These are phyloP conservation scores for Nemurella pictetii DNA, from an alignment of 2,888 invertebrate genomes.

Conservation along the genomic window DNA sequence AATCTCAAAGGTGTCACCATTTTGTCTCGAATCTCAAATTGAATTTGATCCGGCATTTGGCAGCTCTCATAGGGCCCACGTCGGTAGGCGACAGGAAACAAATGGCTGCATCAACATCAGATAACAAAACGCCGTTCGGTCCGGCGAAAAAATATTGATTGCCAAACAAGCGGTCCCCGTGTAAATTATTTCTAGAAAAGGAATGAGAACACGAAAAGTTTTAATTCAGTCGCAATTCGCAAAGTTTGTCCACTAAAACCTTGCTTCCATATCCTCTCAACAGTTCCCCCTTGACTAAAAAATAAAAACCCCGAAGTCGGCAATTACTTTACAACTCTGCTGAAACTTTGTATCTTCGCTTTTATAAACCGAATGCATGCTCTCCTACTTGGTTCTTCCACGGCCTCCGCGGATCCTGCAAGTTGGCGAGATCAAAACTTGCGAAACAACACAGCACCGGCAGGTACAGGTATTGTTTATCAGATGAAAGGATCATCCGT, in stretches of 20 bases:
- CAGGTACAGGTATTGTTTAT: constrained; percentile 29
- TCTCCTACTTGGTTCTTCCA: background rate
- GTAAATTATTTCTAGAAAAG: constrained; percentile 3
- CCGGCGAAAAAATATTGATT: background rate
- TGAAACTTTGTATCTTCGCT: constrained; percentile 31
- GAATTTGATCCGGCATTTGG: background rate
- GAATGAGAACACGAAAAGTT: constrained; percentile 40
- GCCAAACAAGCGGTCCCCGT: background rate
- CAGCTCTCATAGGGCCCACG: background rate
- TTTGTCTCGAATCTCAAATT: background rate
- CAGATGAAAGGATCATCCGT: background rate
- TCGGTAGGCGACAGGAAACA: background rate
- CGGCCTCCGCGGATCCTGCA: background rate
- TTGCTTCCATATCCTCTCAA: constrained; percentile 20
- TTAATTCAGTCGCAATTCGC: constrained; percentile 41
- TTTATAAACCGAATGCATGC: constrained; percentile 13
- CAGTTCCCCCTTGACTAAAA: constrained; percentile 28
- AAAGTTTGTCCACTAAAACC: constrained; percentile 39
- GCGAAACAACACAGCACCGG: constrained; percentile 20
- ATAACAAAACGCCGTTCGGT: background rate
- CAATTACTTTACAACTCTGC: constrained; percentile 38
- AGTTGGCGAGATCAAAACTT: constrained; percentile 29
- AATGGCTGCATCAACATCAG: background rate
- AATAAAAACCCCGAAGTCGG: constrained; percentile 22
- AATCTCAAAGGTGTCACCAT: background rate